phyloP scores from a whole-genome alignment of 2,888 invertebrate genomes.

The Leptura quadrifasciata region DNA sequence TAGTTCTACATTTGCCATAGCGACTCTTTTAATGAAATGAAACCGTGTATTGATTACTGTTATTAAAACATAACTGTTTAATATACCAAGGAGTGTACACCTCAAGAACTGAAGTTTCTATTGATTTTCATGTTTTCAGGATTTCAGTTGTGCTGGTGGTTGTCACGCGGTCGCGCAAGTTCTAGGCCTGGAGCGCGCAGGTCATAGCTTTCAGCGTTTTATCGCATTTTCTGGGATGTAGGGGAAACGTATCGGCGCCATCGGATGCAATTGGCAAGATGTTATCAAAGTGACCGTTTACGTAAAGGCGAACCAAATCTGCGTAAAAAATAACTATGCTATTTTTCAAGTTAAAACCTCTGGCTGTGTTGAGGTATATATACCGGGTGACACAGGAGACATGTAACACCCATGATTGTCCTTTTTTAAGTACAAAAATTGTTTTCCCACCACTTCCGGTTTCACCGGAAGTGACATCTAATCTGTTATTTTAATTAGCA shows the following conservation, averaged over 20 bases:
- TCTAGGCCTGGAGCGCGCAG: constrained; percentile 10
- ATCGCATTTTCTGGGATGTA: neutral
- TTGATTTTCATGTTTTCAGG: constrained; percentile 69
- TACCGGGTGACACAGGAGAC: too few species aligned
- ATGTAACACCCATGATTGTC: too few species aligned
- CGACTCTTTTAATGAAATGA: constrained; percentile 33
- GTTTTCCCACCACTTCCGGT: too few species aligned
- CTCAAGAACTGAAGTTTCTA: constrained; percentile 65
- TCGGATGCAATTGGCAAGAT: neutral
- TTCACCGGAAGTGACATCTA: too few species aligned
- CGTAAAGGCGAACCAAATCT: neutral
- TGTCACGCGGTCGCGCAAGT: constrained; percentile 3
- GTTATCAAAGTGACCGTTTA: neutral
- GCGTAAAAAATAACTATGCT: neutral
- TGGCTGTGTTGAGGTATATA: neutral
- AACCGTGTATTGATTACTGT: neutral
- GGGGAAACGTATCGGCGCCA: neutral
- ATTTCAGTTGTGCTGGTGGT: constrained; percentile 32
- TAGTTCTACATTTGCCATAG: neutral
- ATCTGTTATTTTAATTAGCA: too few species aligned
- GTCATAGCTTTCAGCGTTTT: neutral
- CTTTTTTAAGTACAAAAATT: too few species aligned
- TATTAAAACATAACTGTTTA: constrained; percentile 18
- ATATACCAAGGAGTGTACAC: constrained; percentile 54
- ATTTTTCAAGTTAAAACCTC: neutral